Percentiles rank a stretch among this genome's conserved stretches.
These are phyloP conservation scores for Astreopora myriophthalma DNA, from an alignment of 64 coral and sea anemone genomes.

Conservation along the genomic window DNA sequence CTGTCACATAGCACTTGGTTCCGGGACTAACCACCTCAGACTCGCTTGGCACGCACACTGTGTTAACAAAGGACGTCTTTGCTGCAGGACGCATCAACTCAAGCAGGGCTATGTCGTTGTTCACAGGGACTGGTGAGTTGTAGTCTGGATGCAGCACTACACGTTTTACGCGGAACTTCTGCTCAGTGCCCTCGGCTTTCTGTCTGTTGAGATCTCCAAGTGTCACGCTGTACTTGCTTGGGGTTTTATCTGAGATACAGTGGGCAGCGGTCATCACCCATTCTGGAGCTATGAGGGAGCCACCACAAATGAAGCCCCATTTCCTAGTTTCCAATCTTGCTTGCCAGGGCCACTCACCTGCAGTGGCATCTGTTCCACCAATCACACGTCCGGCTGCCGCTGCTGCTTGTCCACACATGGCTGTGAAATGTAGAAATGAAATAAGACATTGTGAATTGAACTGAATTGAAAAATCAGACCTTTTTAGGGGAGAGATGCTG, in stretches of 20 bases:
- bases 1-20: constrained; percentile 74
- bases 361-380: constrained; percentile 24
- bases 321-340: constrained; percentile 11
- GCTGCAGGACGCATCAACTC: constrained; percentile 14
- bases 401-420: not conserved
- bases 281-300: constrained; percentile 36
- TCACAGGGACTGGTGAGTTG: not conserved
- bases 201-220: constrained; percentile 35
- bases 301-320: constrained; percentile 38
- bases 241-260: constrained; percentile 22
- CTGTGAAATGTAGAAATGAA: constrained; percentile 1
- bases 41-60: constrained; percentile 70
- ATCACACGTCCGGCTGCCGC: constrained; percentile 27
- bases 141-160: constrained; percentile 43
- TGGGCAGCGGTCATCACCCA: constrained; percentile 69
- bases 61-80: constrained; percentile 38
- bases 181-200: constrained; percentile 15
- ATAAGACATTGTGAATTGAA: not conserved
- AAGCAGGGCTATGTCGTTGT: constrained; percentile 52
- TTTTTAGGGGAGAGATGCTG: not conserved
- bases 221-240: not conserved
- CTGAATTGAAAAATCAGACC: not conserved
- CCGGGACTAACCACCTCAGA: constrained; percentile 43
- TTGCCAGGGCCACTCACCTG: constrained; percentile 62
- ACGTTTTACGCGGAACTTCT: constrained; percentile 18